A percentile compares a stretch with the other conserved stretches of the same genome.
Conservation (phyloP, 2,888 invertebrate genomes). For the Brachylomia viminalis region DNA sequence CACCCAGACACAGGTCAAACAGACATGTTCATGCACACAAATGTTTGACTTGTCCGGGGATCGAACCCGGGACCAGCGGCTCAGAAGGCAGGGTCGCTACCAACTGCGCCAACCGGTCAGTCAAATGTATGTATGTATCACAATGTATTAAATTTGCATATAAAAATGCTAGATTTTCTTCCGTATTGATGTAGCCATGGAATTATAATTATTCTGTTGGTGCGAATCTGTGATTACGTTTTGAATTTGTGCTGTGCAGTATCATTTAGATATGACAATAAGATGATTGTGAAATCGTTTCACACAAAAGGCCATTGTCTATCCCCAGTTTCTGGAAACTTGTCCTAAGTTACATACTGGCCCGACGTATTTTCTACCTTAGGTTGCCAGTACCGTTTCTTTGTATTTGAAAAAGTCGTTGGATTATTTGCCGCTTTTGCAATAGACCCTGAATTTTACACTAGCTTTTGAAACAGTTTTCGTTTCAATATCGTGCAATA, state of each 20-base stretch:
- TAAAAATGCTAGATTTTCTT: background rate
- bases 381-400: background rate
- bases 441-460: background rate
- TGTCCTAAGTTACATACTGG: background rate
- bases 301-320: background rate
- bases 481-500: background rate
- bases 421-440: background rate
- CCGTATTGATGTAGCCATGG: no score
- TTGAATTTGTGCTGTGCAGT: background rate
- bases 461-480: background rate
- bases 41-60: no score
- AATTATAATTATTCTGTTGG: background rate
- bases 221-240: background rate
- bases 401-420: background rate
- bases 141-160: background rate
- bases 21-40: no score
- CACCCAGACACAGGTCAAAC: no score
- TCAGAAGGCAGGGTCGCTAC: no score
- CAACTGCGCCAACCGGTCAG: no score
- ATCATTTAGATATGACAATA: background rate
- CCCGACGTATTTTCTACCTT: background rate
- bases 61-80: no score
- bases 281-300: background rate
- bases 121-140: no score
- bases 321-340: background rate